phyloP scores from a whole-genome alignment of 2,888 invertebrate genomes.

The Adelognathus sp. region DNA sequence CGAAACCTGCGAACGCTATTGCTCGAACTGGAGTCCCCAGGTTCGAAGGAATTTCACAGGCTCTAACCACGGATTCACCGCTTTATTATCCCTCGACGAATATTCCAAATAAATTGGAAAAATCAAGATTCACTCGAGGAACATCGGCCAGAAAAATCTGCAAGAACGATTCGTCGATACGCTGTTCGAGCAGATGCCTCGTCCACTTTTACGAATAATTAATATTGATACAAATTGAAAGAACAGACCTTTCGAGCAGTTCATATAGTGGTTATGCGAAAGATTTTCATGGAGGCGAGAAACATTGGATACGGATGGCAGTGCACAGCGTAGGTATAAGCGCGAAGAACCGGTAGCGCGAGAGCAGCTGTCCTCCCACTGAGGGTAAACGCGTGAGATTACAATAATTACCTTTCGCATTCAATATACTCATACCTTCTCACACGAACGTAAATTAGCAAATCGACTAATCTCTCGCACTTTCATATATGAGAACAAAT shows the following conservation, averaged over 20 bases:
- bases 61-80: constrained; percentile 42
- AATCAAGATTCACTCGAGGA: constrained; percentile 4
- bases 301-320: constrained; percentile 67
- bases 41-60: constrained; percentile 51
- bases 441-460: constrained; percentile 67
- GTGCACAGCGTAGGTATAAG: constrained; percentile 11
- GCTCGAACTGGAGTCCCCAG: constrained; percentile 70
- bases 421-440: constrained; percentile 64
- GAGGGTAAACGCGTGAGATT: constrained; percentile 67
- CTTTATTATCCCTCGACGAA: constrained; percentile 51
- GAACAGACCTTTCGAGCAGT: constrained; percentile 74
- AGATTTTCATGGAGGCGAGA: constrained; percentile 37
- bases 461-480: constrained; percentile 66
- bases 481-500: constrained; percentile 73
- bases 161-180: constrained; percentile 49
- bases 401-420: constrained; percentile 77
- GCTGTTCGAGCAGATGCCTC: constrained; percentile 21
- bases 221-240: constrained; percentile 74
- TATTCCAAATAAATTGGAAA: constrained; percentile 20
- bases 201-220: constrained; percentile 62
- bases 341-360: constrained; percentile 60
- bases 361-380: constrained; percentile 75
- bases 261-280: constrained; percentile 67
- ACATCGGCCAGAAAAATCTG: not conserved
- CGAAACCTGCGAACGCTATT: constrained; percentile 75